Base-by-base conservation (phyloP, 2,797 vertebrate genomes). In the Amniataba percoides region DNA sequence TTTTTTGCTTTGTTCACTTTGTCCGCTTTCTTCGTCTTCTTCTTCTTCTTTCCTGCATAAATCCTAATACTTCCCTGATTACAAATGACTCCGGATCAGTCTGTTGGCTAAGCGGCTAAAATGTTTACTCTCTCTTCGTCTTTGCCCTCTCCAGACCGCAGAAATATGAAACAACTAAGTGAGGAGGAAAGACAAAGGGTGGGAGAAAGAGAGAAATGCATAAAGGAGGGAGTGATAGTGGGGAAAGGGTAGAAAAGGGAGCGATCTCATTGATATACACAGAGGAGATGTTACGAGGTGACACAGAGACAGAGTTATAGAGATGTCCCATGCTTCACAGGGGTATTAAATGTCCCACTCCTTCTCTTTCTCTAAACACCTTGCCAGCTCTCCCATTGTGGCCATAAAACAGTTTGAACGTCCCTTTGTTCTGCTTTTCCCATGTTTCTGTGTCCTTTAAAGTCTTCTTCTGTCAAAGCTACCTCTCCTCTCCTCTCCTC, bases 361-460 rank as follows among this genome's bases (percentile, higher is more conserved):
- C 1, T 51, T 56, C 36, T 84, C 63, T 57, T 66, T 72, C 68
- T 85, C 55, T 71, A 74, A 82, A 88, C 70, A 82, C 53, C 48
- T 83, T 43, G 42, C 66, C 73, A 71, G 21, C 74, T 74, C 58
- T 79, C 46, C 68, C 42, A 36, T 69, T 4, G 4, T 7, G 13
- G 12, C 74, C 56, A 52, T 87, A 80, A 89, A 85, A 76, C 55
- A 73, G 40, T 63, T 61, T 18, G 56, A 71, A 66, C 40, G 14
- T 75, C 58, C 62, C 49, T 64, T 77, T 76, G 68, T 87, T 77
- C 62, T 62, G 11, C 12, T 40, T 74, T 40, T 71, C 19, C 40
- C 1, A 49, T 51, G 40, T 71, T 61, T 81, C 59, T 45, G 16
- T 75, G 63, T 72, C 65, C 70, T 82, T 82, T 85, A 78, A 83